Base-by-base conservation (phyloP, 1,140 invertebrate genomes). In the Chironomus tepperi region DNA sequence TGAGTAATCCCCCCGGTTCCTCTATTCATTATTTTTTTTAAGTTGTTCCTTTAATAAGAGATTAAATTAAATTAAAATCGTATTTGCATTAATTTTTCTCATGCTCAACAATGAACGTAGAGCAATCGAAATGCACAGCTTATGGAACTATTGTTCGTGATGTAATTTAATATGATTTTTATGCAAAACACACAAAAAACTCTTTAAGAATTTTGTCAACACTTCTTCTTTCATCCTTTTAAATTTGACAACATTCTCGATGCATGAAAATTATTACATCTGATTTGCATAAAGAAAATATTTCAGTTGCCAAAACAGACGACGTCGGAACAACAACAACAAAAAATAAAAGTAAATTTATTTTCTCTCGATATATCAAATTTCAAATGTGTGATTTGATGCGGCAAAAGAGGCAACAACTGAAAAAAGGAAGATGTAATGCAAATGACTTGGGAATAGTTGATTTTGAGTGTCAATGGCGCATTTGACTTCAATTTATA, bases 151-250 rank as follows among this genome's bases (percentile, higher is more conserved):
- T 34, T 34, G 24, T 67, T 67, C n/a, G 7, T 16, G 16, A 15
- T 67, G 64, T 67, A 67, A 67, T 18, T 67, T 67, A 67, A 67
- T 67, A 67, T 67, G 64, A 67, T 67, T 67, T 67, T 67, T 67
- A 67, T 67, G 64, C 64, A 67, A 67, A 67, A 67, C 16, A 8
- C 47, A 19, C 16, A 67, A 67, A 18, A 67, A 67, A 67, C 9
- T 67, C 7, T 19, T 16, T 9, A 67, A 67, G n/a, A 16, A 18
- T 67, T 67, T 67, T 67, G 64, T 67, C 64, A 67, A 16, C 64
- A 67, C n/a, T 34, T 2, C 43, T 15, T 15, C 8, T 47, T 47
- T 47, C 42, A 47, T 47, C 9, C 15, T 47, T 47, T 47, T 10
- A 47, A 47, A 47, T 47, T 47, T 47, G 43, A 47, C 43, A 47